These are phyloP conservation scores for Drosophila jambulina DNA, from an alignment of 1,140 invertebrate genomes.

Conservation along the genomic window DNA sequence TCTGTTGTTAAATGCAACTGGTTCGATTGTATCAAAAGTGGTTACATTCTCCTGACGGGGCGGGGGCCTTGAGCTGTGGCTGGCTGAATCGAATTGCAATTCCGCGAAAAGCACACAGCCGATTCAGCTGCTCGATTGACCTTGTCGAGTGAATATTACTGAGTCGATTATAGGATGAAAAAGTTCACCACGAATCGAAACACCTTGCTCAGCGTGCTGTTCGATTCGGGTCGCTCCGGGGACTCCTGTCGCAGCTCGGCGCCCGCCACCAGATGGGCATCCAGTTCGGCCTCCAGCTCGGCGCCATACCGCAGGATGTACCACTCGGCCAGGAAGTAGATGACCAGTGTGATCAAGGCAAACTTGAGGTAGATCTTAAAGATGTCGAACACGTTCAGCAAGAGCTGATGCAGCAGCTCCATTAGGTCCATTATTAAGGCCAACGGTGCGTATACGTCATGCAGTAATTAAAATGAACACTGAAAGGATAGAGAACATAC, in stretches of 20 bases:
- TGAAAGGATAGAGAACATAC: background rate
- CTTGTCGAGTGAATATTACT: conserved; percentile 34
- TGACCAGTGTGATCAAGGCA: conserved; percentile 62
- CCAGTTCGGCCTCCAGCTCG: conserved; percentile 70
- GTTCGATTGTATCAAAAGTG: conserved; percentile 49
- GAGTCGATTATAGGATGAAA: conserved; percentile 57
- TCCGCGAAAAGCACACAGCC: conserved; percentile 50
- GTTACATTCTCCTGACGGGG: conserved; percentile 72
- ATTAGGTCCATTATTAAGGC: conserved; percentile 51
- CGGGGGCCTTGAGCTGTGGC: conserved; percentile 56
- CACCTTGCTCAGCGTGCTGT: conserved; percentile 68
- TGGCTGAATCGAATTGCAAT: conserved; percentile 65
- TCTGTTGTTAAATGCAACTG: conserved; percentile 51
- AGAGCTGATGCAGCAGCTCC: conserved; percentile 60
- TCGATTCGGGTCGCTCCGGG: conserved; percentile 55
- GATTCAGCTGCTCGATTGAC: conserved; percentile 45
- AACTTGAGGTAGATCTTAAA: conserved; percentile 79
- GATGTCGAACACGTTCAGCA: conserved; percentile 63
- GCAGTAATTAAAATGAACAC: conserved; percentile 1
- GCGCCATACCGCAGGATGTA: conserved; percentile 69
- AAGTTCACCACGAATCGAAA: conserved; percentile 74
- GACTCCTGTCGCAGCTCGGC: conserved; percentile 22
- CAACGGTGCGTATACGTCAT: conserved; percentile 58
- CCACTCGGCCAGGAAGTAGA: conserved; percentile 78
- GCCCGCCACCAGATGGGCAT: conserved; percentile 46